Evolutionary conservation across 92 coral and sea anemone genomes (phyloP).

Genomic region (Epizoanthus ramosus): DNA sequence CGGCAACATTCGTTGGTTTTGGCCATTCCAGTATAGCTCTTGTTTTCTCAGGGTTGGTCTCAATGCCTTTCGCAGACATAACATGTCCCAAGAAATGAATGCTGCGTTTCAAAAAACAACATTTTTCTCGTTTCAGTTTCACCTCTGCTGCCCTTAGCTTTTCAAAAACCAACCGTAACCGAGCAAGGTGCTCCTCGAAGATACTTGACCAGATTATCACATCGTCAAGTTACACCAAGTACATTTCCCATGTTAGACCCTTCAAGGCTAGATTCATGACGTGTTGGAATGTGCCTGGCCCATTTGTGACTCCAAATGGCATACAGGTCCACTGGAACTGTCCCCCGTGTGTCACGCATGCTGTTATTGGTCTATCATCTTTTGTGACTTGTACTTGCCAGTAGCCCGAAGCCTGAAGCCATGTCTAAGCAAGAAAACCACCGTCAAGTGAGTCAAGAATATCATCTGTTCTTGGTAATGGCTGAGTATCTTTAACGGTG

Average conservation of each 20-base stretch:
- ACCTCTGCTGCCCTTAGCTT: slow-evolving; percentile 7
- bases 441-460: slow-evolving; percentile 4
- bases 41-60: slow-evolving; percentile 21
- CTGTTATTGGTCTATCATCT: not conserved
- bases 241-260: slow-evolving; percentile 42
- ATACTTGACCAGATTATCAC: too few relatives aligned
- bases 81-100: slow-evolving; percentile 8
- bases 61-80: slow-evolving; percentile 15
- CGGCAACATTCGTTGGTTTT: slow-evolving; percentile 14
- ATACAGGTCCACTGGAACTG: slow-evolving; percentile 5
- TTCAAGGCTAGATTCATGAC: not conserved
- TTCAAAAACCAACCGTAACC: not conserved
- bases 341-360: slow-evolving; percentile 14
- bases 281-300: not conserved
- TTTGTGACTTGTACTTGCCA: slow-evolving; percentile 26
- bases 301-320: slow-evolving; percentile 30
- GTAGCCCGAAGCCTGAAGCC: slow-evolving; percentile 30
- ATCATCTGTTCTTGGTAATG: slow-evolving; percentile 50
- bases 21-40: slow-evolving; percentile 35
- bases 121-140: slow-evolving; percentile 6
- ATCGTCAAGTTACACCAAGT: slow-evolving; percentile 26
- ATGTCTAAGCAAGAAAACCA: slow-evolving; percentile 4
- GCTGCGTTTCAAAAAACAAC: slow-evolving; percentile 11
- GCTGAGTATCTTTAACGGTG: slow-evolving; percentile 56
- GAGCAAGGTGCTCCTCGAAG: not conserved